Percentiles rank a stretch among this genome's conserved stretches.
These are phyloP conservation scores for Sphaerophoria taeniata DNA, from an alignment of 2,888 invertebrate species.

Conservation along the genomic window DNA sequence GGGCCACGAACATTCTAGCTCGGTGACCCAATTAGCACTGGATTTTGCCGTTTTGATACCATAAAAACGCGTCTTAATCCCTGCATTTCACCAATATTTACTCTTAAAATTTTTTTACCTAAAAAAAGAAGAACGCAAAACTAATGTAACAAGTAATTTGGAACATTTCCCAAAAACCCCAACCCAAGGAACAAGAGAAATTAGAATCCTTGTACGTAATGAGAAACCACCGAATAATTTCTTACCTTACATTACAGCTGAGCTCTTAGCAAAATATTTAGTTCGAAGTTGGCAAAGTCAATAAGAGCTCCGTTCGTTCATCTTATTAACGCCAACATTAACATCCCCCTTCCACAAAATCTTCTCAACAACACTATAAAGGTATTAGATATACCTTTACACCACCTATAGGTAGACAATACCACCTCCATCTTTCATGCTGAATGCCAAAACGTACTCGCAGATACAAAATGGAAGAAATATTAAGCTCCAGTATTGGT, in stretches of 20 bases:
- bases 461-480: constrained; percentile 27
- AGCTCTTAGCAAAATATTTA: constrained; percentile 58
- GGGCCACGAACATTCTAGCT: too few relatives aligned
- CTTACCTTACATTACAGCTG: too few relatives aligned
- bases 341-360: not conserved
- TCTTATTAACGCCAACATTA: constrained; percentile 54
- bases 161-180: too few relatives aligned
- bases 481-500: constrained; percentile 66
- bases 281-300: constrained; percentile 69
- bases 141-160: too few relatives aligned
- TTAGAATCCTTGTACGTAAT: not conserved
- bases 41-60: too few relatives aligned
- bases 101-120: too few relatives aligned
- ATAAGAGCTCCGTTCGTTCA: constrained; percentile 67
- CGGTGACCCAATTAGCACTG: too few relatives aligned
- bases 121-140: too few relatives aligned
- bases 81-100: too few relatives aligned
- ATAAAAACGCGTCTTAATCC: too few relatives aligned
- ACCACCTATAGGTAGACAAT: too few relatives aligned
- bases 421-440: constrained; percentile 28
- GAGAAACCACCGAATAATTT: constrained; percentile 64
- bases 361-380: not conserved
- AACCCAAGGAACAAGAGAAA: too few relatives aligned
- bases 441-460: constrained; percentile 21
- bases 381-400: not conserved